phyloP scores from a whole-genome alignment of 2,888 invertebrate species.

The Loripinus fragilis region DNA sequence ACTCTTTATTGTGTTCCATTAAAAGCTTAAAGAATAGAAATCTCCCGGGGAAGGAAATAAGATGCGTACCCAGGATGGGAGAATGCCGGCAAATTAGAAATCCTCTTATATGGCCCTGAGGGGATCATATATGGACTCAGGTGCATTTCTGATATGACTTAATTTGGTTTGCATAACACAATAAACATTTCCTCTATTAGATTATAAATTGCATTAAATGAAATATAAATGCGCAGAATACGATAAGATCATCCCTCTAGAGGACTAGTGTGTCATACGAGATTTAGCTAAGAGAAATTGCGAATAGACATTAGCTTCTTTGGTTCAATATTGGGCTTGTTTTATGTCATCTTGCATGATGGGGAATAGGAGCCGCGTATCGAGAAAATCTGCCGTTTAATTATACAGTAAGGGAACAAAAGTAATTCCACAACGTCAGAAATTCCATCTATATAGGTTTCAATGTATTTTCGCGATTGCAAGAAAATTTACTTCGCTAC shows the following conservation, averaged over 20 bases:
- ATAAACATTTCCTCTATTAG: slow-evolving; percentile 73
- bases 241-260: slow-evolving; percentile 51
- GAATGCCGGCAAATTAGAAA: slow-evolving; percentile 38
- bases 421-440: too few species aligned
- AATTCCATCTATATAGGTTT: too few species aligned
- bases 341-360: too few species aligned
- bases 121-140: slow-evolving; percentile 53
- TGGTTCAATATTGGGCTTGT: too few species aligned
- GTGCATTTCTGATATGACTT: slow-evolving; percentile 50
- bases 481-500: too few species aligned
- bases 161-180: slow-evolving; percentile 73
- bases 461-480: too few species aligned
- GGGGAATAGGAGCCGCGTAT: too few species aligned
- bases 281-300: slow-evolving; percentile 13
- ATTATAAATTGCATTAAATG: slow-evolving; percentile 71
- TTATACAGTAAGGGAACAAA: too few species aligned
- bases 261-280: slow-evolving; percentile 44
- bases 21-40: slow-evolving; percentile 39
- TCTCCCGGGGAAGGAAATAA: slow-evolving; percentile 44
- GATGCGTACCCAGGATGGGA: slow-evolving; percentile 59
- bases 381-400: too few species aligned
- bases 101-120: slow-evolving; percentile 22
- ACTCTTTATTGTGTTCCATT: slow-evolving; percentile 45
- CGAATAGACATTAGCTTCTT: too few species aligned
- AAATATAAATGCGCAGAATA: slow-evolving; percentile 54